phyloP scores from a whole-genome alignment of 2,888 invertebrate genomes.

The Malacosoma neustria region DNA sequence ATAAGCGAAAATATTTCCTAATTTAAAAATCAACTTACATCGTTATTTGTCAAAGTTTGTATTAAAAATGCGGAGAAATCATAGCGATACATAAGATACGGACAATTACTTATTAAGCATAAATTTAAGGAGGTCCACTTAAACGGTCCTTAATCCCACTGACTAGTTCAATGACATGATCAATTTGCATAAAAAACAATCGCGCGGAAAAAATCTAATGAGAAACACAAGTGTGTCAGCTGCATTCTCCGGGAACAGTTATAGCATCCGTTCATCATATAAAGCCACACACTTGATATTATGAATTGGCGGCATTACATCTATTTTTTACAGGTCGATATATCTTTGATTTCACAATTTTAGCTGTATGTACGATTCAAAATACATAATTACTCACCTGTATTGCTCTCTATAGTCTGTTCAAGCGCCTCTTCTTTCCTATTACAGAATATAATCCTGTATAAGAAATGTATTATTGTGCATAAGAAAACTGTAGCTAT shows the following conservation, averaged over 20 bases:
- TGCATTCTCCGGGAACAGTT: conserved; percentile 35
- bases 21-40: too few species aligned
- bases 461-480: conserved; percentile 51
- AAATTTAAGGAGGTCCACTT: neutral
- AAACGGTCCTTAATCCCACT: neutral
- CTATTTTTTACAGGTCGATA: neutral
- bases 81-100: too few species aligned
- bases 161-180: neutral
- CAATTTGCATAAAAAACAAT: conserved; percentile 1
- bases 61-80: too few species aligned
- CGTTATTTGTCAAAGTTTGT: too few species aligned
- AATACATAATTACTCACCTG: conserved; percentile 33
- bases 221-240: conserved; percentile 29
- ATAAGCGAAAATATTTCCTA: too few species aligned
- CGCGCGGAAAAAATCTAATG: conserved; percentile 10
- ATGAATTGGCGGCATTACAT: neutral
- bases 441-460: conserved; percentile 47
- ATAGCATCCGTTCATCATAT: conserved; percentile 24
- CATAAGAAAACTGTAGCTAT: conserved; percentile 42
- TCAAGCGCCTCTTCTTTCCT: conserved; percentile 47
- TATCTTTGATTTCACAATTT: neutral
- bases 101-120: too few species aligned
- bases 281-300: conserved; percentile 17
- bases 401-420: conserved; percentile 48
- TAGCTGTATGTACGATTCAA: conserved; percentile 1